phyloP scores from a whole-genome alignment of 2,113 vertebrate genomes.

The Bufo bufo region DNA sequence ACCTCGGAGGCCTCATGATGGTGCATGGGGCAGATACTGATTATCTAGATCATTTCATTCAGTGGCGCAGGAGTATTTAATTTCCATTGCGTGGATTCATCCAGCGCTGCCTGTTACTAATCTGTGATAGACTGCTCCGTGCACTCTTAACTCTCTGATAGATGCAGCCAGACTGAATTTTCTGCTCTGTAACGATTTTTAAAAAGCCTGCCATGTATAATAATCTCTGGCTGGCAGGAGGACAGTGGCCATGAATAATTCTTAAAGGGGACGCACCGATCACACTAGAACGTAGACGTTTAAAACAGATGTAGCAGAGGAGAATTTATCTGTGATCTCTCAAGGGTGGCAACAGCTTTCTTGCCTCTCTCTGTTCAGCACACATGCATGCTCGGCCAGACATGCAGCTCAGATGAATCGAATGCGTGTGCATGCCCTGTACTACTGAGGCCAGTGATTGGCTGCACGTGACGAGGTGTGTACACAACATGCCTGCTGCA shows the following conservation, averaged over 20 bases:
- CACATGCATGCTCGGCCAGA: no score
- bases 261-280: background rate
- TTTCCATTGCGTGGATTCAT: background rate
- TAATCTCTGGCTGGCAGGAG: background rate
- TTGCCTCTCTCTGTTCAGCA: no score
- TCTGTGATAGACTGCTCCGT: background rate
- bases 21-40: background rate
- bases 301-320: background rate
- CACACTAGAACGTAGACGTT: background rate
- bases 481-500: no score
- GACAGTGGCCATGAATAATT: background rate
- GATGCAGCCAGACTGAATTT: slow-evolving; percentile 19
- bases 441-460: no score
- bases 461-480: no score
- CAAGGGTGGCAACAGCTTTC: no score
- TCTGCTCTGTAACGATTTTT: background rate
- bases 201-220: slow-evolving; percentile 11
- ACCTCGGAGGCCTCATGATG: background rate
- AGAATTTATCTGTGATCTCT: no score
- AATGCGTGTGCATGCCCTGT: no score
- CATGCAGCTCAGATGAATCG: no score
- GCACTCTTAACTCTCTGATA: background rate
- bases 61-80: background rate
- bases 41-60: background rate
- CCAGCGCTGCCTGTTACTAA: background rate